Evolutionary conservation across 2,888 invertebrate species (phyloP).

Genomic region (Hemistola chrysoprasaria): DNA sequence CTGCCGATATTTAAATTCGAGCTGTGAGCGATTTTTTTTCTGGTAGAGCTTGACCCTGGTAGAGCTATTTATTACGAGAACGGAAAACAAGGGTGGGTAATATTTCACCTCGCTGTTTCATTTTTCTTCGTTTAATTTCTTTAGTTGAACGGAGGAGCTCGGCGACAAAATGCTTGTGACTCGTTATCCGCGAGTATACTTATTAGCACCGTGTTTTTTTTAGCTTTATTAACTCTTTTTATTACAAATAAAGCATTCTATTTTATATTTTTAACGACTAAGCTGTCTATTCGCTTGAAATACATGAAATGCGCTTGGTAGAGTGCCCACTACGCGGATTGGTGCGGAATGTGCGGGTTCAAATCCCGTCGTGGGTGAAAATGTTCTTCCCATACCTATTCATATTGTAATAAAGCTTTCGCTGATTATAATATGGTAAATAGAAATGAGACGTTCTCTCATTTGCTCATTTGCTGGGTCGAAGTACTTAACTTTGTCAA

Average conservation of each 20-base stretch:
- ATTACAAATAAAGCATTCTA: slow-evolving; percentile 5
- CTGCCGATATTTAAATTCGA: slow-evolving; percentile 74
- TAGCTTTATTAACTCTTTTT: slow-evolving; percentile 8
- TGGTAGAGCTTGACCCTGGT: slow-evolving; percentile 43
- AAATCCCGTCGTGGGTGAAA: no score
- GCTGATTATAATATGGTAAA: no score
- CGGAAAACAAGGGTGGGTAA: slow-evolving; percentile 41
- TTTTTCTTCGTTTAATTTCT: slow-evolving; percentile 37
- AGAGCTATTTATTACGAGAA: slow-evolving; percentile 44
- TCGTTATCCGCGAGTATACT: slow-evolving; percentile 16
- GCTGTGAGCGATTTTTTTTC: slow-evolving; percentile 53
- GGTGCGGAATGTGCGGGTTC: no score
- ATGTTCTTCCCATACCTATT: no score
- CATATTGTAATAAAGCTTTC: no score
- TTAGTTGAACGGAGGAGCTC: slow-evolving; percentile 23
- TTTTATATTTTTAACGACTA: no score
- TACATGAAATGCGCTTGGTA: no score
- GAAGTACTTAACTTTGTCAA: no score
- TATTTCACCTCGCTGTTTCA: slow-evolving; percentile 39
- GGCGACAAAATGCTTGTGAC: slow-evolving; percentile 26
- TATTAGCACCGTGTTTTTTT: slow-evolving; percentile 14
- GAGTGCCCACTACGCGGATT: no score
- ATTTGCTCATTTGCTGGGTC: no score
- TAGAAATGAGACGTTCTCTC: no score
- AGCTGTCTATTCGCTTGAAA: no score